These are phyloP conservation scores for Phylloscopus whistleri DNA, from an alignment of 2,113 vertebrate genomes.

Conservation along the genomic window DNA sequence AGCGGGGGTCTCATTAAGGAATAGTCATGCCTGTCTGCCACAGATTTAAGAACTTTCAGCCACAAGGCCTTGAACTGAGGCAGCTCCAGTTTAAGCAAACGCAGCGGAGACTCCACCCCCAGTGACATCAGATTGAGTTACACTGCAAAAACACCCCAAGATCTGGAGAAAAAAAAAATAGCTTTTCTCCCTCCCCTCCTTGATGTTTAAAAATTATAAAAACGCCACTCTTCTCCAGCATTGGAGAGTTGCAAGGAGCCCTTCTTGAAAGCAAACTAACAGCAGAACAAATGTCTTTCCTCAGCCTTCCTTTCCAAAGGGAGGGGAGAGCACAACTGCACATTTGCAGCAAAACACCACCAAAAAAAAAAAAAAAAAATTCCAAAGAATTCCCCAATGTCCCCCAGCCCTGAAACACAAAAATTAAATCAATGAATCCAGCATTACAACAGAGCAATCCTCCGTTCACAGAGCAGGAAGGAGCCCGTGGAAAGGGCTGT, in stretches of 20 bases:
- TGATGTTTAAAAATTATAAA: slow-evolving; percentile 36
- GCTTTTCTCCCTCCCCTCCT: slow-evolving; percentile 19
- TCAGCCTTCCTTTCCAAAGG: neutral
- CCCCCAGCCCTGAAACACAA: neutral
- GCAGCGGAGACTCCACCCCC: slow-evolving; percentile 51
- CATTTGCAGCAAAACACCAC: neutral
- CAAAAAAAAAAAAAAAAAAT: neutral
- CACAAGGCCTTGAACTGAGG: slow-evolving; percentile 67
- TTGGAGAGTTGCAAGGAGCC: neutral
- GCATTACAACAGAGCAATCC: neutral
- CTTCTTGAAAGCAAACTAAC: neutral
- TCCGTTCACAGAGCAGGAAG: neutral
- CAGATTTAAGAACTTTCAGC: slow-evolving; percentile 66
- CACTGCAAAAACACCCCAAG: slow-evolving; percentile 51
- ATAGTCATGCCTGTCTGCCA: slow-evolving; percentile 57
- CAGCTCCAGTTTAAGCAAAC: slow-evolving; percentile 64
- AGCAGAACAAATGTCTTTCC: neutral
- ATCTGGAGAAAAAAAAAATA: neutral
- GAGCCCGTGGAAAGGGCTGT: neutral
- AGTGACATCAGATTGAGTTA: slow-evolving; percentile 70
- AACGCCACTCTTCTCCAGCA: neutral
- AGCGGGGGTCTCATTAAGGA: slow-evolving; percentile 60
- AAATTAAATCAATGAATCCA: neutral
- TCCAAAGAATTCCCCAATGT: neutral
- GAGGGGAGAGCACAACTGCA: neutral